Percentiles rank a stretch among this genome's conserved stretches.
Conservation (phyloP, 2,113 vertebrate species). For the Paralichthys olivaceus region DNA sequence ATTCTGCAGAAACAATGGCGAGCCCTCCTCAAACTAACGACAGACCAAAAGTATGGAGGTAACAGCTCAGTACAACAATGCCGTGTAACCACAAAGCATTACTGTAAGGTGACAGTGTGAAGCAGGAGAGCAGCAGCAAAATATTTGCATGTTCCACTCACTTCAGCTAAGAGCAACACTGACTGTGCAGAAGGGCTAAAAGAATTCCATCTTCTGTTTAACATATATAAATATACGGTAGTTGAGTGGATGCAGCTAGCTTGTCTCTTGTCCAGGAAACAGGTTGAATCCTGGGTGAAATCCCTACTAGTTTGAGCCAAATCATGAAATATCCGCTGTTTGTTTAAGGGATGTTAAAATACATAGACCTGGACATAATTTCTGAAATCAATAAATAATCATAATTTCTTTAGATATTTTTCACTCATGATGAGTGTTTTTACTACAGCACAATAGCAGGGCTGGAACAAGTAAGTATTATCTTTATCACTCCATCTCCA, state of each 20-base stretch:
- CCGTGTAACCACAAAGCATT: too few relatives aligned
- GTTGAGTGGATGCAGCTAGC: neutral
- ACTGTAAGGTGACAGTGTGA: neutral
- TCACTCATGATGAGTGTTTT: neutral
- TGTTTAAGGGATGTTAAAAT: neutral
- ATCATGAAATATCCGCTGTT: slow-evolving; percentile 4
- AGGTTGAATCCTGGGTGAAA: neutral
- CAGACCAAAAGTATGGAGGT: slow-evolving; percentile 1
- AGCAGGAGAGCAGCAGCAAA: neutral
- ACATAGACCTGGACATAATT: neutral
- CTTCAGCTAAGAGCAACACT: neutral
- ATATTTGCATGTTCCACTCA: neutral
- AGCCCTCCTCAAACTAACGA: neutral
- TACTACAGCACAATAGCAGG: neutral
- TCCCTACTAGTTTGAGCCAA: neutral
- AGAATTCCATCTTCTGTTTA: neutral
- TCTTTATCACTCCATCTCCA: neutral
- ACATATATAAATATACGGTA: neutral
- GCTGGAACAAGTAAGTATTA: neutral
- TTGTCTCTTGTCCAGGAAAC: neutral
- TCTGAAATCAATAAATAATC: too few relatives aligned
- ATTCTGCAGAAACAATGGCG: too few relatives aligned
- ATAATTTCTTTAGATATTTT: neutral
- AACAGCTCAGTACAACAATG: neutral
- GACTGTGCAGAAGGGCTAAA: neutral